Evolutionary conservation across 2,888 invertebrate genomes (phyloP).

Genomic region (Chamaedrilus cognettii): DNA sequence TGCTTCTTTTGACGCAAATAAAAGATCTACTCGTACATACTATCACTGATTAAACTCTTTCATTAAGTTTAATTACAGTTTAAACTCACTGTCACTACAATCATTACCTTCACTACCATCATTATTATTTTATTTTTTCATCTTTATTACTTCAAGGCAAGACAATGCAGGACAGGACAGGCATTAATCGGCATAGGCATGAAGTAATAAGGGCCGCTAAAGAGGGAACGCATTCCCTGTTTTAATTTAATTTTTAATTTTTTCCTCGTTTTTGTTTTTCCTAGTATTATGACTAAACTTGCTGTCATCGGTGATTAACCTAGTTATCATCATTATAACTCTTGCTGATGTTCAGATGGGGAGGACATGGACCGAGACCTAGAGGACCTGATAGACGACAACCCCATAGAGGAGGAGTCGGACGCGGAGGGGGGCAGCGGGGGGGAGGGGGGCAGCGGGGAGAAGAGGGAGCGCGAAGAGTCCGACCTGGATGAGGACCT

Average conservation of each 20-base stretch:
- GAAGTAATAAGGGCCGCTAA: too few relatives aligned
- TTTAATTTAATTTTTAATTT: background rate
- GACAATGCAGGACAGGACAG: too few relatives aligned
- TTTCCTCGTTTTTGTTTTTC: background rate
- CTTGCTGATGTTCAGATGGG: background rate
- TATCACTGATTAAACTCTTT: too few relatives aligned
- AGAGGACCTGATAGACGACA: conserved; percentile 40
- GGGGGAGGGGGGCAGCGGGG: conserved; percentile 21
- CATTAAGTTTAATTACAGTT: too few relatives aligned
- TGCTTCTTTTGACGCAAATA: too few relatives aligned
- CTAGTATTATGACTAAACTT: background rate
- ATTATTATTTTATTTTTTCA: too few relatives aligned
- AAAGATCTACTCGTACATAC: too few relatives aligned
- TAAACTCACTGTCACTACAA: too few relatives aligned
- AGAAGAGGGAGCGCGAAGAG: conserved; percentile 44
- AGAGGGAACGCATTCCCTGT: too few relatives aligned
- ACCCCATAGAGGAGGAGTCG: conserved; percentile 59
- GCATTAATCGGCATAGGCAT: too few relatives aligned
- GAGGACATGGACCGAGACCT: conserved; percentile 29
- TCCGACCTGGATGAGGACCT: conserved; percentile 69
- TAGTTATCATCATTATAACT: background rate
- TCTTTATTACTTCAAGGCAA: too few relatives aligned
- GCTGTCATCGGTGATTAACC: background rate
- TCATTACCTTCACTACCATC: background rate
- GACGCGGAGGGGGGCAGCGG: conserved; percentile 66